Base-by-base conservation (phyloP, 2,113 vertebrate genomes). In the Taurulus bubalis region DNA sequence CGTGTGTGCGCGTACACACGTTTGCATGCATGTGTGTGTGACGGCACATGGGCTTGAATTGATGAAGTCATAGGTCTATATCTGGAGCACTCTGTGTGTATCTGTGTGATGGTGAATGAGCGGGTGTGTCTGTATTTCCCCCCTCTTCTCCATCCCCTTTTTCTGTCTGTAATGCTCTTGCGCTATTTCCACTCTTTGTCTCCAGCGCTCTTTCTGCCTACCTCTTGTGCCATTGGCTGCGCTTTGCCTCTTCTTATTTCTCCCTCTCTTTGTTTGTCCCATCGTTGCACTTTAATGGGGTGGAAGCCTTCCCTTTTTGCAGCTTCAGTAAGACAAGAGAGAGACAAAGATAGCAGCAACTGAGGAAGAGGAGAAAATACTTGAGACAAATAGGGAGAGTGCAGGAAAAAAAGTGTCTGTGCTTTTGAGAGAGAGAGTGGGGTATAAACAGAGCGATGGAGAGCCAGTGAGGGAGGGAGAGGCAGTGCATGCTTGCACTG, bases 11-110 rank as follows among this genome's bases (percentile, higher is more conserved):
- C 60, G 20, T 82, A 55, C 51, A 12, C 67, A 36, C 47, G 51
- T 74, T 34, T 70, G 58, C 5, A 20, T 30, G 67, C 58, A 22
- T 68, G 24, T 71, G 82, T 79, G 49, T 85, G 67, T 40, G 53
- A 68, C 18, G 80, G 75, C 59, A 63, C 12, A 30, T 68, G 53
- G 55, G 40, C 24, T 79, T 81, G 40, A 77, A 83, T 24, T 73
- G 86, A 89, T 93, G 89, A 91, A 89, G 88, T 90, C 87, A 88
- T 87, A 71, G 70, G 86, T 90, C 83, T 91, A 86, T 85, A 90
- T 88, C 49, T 76, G 79, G 87, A 89, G 79, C 75, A 59, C 84
- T 80, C 53, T 77, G 73, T 71, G 55, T 68, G 77, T 65, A 60
- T 69, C 51, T 72, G 73, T 75, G 75, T 79, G 85, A 47, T 69